Evolutionary conservation across 2,797 vertebrate genomes (phyloP), one percentile per base, ranked within the genome.

Genomic region (Muraenolepis orangiensis): DNA sequence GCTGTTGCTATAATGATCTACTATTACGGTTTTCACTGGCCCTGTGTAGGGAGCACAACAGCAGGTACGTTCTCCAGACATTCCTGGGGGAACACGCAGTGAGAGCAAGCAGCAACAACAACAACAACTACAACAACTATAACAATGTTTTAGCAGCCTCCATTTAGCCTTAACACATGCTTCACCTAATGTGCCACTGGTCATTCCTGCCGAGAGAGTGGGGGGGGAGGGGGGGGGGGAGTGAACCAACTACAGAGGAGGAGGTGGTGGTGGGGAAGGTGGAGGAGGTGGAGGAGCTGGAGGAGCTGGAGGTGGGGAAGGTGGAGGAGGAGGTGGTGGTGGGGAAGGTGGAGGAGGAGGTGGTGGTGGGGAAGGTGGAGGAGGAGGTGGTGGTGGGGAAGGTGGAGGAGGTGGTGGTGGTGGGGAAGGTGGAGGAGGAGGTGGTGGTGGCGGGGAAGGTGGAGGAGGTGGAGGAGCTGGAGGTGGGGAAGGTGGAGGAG

Each of bases 61-160:
- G 85, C 86, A 90, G 93, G 92, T 93, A 88, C n/a, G n/a, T n/a
- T n/a, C n/a, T n/a, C n/a, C n/a, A 84, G 85, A 90, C 90, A 91
- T 92, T 91, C 90, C 80, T 86, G 31, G 75, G 83, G 40, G 69
- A 90, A 77, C 81, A 87, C 81, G 83, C 85, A 89, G 90, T 85
- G 88, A 86, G 84, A 90, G 74, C 74, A 84, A 80, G 84, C 83
- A 75, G 78, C 82, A 23, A n/a, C 51, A 23, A 7, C 20, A n/a
- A 34, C 32, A 34, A 34, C 32, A 34, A 34, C 32, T 3, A 34
- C 32, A 34, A 3, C 32, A 34, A 34, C 32, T n/a, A 34, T 38
- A 10, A 4, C 11, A 38, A 4, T 6, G 71, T 73, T 86, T 87
- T 85, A 84, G 79, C 18, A 57, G 51, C 20, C 51, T 57, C 20